Base-by-base conservation (phyloP, 2,797 vertebrate species). In the Ctenopoma multispine region DNA sequence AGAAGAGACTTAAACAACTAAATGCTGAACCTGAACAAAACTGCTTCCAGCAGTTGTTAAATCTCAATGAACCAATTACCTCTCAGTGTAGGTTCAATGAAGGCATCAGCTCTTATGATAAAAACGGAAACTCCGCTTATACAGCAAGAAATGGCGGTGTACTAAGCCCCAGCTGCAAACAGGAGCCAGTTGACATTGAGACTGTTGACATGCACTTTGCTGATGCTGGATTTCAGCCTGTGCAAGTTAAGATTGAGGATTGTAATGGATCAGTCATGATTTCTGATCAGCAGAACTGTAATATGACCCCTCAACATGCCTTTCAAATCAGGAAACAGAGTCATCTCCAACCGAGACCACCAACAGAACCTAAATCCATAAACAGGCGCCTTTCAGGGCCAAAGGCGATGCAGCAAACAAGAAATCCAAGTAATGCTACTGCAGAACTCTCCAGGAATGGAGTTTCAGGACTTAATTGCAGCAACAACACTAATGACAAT, bases 291-390 rank as follows among this genome's bases (percentile, higher is more conserved):
- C 85, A 93, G 49, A 89, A 78, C 72, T 94, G 92, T 69, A 72
- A 81, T 46, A n/a, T 77, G 41, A 89, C 88, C 31, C 73, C 92
- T 66, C 96, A 95, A 75, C 94, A 91, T 87, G 38, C 82, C 77
- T 29, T 74, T 63, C 92, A 94, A 51, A 71, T 46, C 0, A 94
- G 91, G 63, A 82, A 79, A 0, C 86, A 90, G 0, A 61, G 84
- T 54, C 64, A 89, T 27, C 65, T 96, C 29, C 95, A 95, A 54
- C 96, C 96, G 40, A 95, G 89, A 63, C 95, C 95, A 11, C 95
- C 96, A 0, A 68, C 89, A 0, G 93, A 95, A 62, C 90, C 95
- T 0, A 95, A 78, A 77, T 86, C 92, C 0, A 74, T 82, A 1
- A 88, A 70, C 79, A 89, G 94, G 72, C 82, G 90, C 49, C 91